phyloP scores from a whole-genome alignment of 2,888 invertebrate genomes.

The Rhagium mordax region DNA sequence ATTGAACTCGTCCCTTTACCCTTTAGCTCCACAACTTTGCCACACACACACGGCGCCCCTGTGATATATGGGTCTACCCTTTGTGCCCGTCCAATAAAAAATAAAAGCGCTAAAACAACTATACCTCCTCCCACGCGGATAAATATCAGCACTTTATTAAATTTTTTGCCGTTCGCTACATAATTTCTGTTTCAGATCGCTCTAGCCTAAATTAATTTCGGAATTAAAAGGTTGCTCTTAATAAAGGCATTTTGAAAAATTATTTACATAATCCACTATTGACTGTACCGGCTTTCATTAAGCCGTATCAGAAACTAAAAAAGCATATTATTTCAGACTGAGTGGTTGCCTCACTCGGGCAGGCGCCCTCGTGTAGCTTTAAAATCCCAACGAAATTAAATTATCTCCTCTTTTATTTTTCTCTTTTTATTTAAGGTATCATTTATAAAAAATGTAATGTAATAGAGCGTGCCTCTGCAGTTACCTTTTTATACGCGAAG shows the following conservation, averaged over 20 bases:
- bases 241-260: neutral
- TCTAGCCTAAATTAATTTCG: neutral
- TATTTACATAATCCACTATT: neutral
- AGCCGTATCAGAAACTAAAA: conserved; percentile 1
- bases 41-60: no score
- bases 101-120: no score
- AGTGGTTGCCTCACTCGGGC: neutral
- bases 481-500: conserved; percentile 52
- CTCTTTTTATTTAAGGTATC: conserved; percentile 52
- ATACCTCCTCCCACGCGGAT: no score
- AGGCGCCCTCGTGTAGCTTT: neutral
- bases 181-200: no score
- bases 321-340: conserved; percentile 3
- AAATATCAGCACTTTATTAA: no score
- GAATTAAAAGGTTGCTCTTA: neutral
- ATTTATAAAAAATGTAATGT: conserved; percentile 57
- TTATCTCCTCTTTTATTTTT: conserved; percentile 48
- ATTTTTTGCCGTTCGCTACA: no score
- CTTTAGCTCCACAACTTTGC: no score
- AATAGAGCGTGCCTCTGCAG: conserved; percentile 52
- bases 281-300: neutral
- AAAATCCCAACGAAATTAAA: conserved; percentile 49
- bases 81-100: no score
- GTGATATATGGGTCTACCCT: no score
- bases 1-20: no score